A percentile compares a stretch with the other conserved stretches of the same genome.
phyloP scores from a whole-genome alignment of 2,113 vertebrate genomes.

The Chrysochloris asiatica region DNA sequence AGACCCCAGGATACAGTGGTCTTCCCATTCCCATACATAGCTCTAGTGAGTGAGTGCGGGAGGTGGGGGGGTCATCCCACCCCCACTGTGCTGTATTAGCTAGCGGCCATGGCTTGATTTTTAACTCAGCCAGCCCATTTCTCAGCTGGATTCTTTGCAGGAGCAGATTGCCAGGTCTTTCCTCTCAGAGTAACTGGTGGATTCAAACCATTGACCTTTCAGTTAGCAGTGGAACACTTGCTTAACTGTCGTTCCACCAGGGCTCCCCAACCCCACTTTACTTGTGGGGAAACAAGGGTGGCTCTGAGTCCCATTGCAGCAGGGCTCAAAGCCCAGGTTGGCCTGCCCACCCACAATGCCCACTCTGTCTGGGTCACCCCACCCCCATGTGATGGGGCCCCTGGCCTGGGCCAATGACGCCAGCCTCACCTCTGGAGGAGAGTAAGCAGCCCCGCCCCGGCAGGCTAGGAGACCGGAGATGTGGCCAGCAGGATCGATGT shows the following conservation, averaged over 20 bases:
- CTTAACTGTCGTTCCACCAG: not conserved
- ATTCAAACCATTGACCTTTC: not conserved
- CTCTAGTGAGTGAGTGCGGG: no score
- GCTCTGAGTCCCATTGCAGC: not conserved
- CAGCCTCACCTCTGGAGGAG: not conserved
- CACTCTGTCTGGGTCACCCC: not conserved
- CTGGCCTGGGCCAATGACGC: not conserved
- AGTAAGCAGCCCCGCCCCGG: not conserved
- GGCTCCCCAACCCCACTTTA: not conserved
- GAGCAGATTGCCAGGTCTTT: not conserved
- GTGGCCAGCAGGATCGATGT: constrained; percentile 48
- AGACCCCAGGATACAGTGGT: no score
- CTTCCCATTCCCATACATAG: no score
- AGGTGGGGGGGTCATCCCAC: no score
- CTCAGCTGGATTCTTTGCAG: not conserved
- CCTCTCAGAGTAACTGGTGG: not conserved
- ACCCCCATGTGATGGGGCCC: not conserved
- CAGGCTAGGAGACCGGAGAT: constrained; percentile 43
- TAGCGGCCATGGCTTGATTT: no score
- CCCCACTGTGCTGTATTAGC: no score
- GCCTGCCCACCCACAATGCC: not conserved
- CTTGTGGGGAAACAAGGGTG: not conserved
- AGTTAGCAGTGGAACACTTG: not conserved
- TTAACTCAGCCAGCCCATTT: no score
- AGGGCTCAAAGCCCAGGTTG: not conserved